Evolutionary conservation across 2,888 invertebrate species (phyloP).

Genomic region (Drosophila pseudotalamancana): DNA sequence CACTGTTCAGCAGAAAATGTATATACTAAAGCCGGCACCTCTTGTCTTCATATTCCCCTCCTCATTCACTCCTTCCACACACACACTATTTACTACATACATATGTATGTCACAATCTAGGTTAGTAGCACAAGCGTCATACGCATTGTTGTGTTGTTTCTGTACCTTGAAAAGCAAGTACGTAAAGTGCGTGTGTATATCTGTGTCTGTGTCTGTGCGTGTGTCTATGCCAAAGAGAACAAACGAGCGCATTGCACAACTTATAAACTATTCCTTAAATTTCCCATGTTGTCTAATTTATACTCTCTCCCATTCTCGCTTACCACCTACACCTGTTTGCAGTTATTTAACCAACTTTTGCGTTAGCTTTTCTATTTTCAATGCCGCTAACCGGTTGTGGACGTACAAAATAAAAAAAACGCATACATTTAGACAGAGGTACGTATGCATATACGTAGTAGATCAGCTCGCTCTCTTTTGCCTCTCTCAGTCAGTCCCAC

Average conservation of each 20-base stretch:
- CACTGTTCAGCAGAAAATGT: slow-evolving; percentile 20
- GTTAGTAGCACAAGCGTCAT: slow-evolving; percentile 51
- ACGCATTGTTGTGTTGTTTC: slow-evolving; percentile 27
- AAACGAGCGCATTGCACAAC: slow-evolving; percentile 22
- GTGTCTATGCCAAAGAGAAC: slow-evolving; percentile 7
- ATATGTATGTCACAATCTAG: slow-evolving; percentile 27
- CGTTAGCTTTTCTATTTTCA: slow-evolving; percentile 59
- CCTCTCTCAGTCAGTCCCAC: slow-evolving; percentile 19
- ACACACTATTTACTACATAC: not conserved
- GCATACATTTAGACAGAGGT: slow-evolving; percentile 1
- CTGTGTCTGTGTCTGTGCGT: not conserved
- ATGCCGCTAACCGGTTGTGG: slow-evolving; percentile 69
- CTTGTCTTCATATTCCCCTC: not conserved
- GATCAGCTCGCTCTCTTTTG: slow-evolving; percentile 35
- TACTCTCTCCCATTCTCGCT: slow-evolving; percentile 27
- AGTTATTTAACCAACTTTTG: slow-evolving; percentile 70
- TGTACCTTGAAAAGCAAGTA: slow-evolving; percentile 42
- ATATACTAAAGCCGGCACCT: slow-evolving; percentile 36
- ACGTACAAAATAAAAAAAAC: slow-evolving; percentile 9
- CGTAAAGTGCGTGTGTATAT: not conserved
- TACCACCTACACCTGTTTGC: slow-evolving; percentile 60
- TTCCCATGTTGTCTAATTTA: slow-evolving; percentile 31
- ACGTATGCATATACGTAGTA: slow-evolving; percentile 14
- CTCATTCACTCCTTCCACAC: not conserved
- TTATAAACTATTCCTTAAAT: slow-evolving; percentile 27